Conservation (phyloP, 2,888 invertebrate genomes). For the Leucoma salicis region DNA sequence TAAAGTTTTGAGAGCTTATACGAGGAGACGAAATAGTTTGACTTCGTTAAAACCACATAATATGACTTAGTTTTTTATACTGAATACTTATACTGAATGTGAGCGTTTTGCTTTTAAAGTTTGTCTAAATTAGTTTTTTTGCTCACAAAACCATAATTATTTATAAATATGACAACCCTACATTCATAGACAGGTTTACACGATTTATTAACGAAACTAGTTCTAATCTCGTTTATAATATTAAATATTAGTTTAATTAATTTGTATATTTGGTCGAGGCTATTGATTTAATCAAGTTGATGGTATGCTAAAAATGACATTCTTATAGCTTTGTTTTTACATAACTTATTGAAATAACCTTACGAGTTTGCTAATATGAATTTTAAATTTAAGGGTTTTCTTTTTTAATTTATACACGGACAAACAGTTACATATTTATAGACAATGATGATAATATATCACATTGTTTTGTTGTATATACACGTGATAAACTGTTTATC, state of each 20-base stretch:
- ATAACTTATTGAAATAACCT: background rate
- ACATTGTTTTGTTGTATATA: background rate
- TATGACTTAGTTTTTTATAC: too few relatives aligned
- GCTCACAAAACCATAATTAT: too few relatives aligned
- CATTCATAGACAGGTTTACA: background rate
- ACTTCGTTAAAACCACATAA: too few relatives aligned
- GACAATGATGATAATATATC: too few relatives aligned
- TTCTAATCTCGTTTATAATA: background rate
- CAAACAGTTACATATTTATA: too few relatives aligned
- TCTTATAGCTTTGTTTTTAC: background rate
- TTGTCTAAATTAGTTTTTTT: too few relatives aligned
- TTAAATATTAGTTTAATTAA: background rate
- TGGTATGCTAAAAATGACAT: background rate
- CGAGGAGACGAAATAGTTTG: too few relatives aligned
- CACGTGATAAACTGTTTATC: too few relatives aligned
- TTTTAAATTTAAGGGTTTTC: background rate
- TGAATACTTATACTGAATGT: too few relatives aligned
- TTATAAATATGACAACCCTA: background rate
- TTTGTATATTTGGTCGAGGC: background rate
- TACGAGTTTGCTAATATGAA: background rate
- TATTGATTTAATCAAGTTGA: background rate
- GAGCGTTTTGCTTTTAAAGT: too few relatives aligned
- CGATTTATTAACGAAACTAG: background rate
- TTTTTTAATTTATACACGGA: background rate
- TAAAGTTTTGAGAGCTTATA: too few relatives aligned